phyloP scores from a whole-genome alignment of 2,797 vertebrate genomes.

The Notolabrus celidotus region DNA sequence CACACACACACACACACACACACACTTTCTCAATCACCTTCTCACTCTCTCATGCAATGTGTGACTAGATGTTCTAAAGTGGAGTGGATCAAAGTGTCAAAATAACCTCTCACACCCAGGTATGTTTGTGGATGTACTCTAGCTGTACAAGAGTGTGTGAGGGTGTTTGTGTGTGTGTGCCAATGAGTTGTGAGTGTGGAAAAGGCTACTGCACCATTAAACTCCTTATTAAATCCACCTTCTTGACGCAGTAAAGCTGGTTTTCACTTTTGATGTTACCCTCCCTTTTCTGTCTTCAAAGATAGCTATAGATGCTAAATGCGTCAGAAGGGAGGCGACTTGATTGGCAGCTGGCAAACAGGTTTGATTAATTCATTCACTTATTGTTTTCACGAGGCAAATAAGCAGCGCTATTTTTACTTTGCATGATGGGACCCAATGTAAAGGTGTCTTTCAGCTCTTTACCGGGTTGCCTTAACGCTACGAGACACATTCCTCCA shows the following conservation, averaged over 20 bases:
- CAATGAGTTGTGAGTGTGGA: not conserved
- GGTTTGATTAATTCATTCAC: constrained; percentile 1
- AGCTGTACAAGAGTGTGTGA: constrained; percentile 18
- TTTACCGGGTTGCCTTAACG: too few relatives aligned
- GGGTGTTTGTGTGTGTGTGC: not conserved
- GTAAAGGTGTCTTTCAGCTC: not conserved
- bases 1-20: not conserved
- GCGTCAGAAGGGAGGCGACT: not conserved
- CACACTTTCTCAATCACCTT: constrained; percentile 18
- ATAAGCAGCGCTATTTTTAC: not conserved
- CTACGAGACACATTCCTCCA: too few relatives aligned
- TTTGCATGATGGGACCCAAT: constrained; percentile 10
- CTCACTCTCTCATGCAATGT: constrained; percentile 42
- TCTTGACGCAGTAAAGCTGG: not conserved
- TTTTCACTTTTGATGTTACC: not conserved
- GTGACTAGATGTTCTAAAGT: constrained; percentile 63
- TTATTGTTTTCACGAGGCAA: constrained; percentile 32
- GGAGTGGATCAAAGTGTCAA: constrained; percentile 68
- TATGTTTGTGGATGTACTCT: not conserved
- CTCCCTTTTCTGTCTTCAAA: not conserved
- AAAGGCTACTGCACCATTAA: constrained; percentile 4
- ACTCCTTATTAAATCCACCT: constrained; percentile 8
- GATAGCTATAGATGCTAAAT: not conserved
- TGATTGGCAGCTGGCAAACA: constrained; percentile 7
- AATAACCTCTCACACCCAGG: constrained; percentile 47